Evolutionary conservation across 2,888 invertebrate genomes (phyloP).

Genomic region (Thysanoteuthis rhombus): DNA sequence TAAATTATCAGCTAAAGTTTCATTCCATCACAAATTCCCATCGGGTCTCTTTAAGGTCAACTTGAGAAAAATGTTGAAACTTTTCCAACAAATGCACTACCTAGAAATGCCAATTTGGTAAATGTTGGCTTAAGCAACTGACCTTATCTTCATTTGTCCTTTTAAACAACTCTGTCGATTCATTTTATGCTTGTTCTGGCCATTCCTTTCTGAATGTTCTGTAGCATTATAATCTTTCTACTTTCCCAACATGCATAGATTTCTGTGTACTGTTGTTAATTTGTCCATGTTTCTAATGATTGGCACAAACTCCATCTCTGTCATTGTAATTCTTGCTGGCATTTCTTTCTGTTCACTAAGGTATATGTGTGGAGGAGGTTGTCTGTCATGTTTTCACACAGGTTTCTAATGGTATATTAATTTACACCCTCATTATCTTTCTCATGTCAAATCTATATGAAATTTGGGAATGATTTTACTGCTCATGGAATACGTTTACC

Average conservation of each 20-base stretch:
- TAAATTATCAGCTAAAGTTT: constrained; percentile 12
- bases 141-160: constrained; percentile 12
- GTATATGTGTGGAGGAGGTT: too few species aligned
- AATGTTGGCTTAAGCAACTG: neutral
- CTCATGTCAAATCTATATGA: too few species aligned
- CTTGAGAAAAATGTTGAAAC: neutral
- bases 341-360: too few species aligned
- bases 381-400: too few species aligned
- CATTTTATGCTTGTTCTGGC: neutral
- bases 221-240: neutral
- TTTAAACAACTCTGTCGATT: neutral
- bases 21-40: neutral
- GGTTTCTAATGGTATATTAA: too few species aligned
- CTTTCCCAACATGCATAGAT: neutral
- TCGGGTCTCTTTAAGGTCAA: neutral
- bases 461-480: too few species aligned
- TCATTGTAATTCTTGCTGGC: neutral
- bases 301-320: neutral
- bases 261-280: neutral
- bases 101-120: neutral
- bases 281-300: neutral
- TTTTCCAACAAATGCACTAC: neutral
- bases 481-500: too few species aligned
- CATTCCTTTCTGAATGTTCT: neutral
- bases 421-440: too few species aligned